Conservation (phyloP, 1,140 invertebrate species). For the Apis mellifera region DNA sequence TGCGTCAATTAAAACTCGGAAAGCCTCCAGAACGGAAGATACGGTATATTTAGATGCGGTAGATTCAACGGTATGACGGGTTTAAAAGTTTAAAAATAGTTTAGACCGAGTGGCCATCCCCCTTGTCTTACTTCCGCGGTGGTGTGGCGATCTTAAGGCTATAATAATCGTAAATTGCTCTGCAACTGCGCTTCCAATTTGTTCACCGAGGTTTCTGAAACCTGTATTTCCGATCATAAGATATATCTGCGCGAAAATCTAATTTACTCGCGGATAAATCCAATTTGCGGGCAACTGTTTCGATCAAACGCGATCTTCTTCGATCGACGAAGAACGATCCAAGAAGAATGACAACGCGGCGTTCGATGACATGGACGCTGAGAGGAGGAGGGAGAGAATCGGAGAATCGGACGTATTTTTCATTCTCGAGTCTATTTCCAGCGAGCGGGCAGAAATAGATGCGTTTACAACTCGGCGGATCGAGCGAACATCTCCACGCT, state of each 20-base stretch:
- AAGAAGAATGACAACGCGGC: background rate
- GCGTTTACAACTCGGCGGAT: constrained; percentile 40
- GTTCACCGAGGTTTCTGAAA: background rate
- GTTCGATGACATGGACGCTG: background rate
- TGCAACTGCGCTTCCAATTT: background rate
- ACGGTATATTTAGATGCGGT: constrained; percentile 1
- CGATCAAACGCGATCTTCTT: background rate
- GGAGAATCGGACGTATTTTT: constrained; percentile 44
- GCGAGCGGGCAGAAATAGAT: constrained; percentile 60
- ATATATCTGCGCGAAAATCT: no score
- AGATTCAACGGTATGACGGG: constrained; percentile 1
- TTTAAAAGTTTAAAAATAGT: constrained; percentile 49
- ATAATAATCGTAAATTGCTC: background rate
- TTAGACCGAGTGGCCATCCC: constrained; percentile 5
- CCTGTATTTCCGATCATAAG: no score
- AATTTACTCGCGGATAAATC: no score
- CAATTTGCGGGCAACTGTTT: no score
- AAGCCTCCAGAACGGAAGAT: background rate
- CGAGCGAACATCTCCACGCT: constrained; percentile 17
- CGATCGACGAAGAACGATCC: background rate
- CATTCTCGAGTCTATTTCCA: constrained; percentile 64
- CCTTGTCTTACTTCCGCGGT: constrained; percentile 17
- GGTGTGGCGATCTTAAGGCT: background rate
- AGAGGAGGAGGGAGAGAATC: no score
- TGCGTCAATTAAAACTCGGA: constrained; percentile 5